Conservation (phyloP, 1,140 invertebrate genomes). For the Hirudo medicinalis region DNA sequence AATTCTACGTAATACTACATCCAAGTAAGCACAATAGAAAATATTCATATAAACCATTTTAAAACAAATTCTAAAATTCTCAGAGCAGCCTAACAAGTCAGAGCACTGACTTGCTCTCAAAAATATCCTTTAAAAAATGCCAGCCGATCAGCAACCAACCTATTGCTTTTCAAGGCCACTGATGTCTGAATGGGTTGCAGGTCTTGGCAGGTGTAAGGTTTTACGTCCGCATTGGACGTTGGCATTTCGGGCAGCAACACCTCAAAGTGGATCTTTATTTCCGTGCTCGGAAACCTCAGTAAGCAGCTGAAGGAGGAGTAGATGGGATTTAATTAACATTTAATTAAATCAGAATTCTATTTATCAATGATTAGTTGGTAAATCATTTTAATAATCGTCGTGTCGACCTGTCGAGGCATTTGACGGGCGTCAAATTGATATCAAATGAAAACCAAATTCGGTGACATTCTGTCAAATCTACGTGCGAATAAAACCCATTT, state of each 20-base stretch:
- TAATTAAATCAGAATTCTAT: too few species aligned
- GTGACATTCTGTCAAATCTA: neutral
- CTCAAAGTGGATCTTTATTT: constrained; percentile 82
- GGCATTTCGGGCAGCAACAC: constrained; percentile 60
- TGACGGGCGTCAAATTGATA: too few species aligned
- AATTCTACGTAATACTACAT: too few species aligned
- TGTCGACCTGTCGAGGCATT: neutral
- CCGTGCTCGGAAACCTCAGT: constrained; percentile 89
- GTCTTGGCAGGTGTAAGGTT: constrained; percentile 17
- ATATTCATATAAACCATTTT: too few species aligned
- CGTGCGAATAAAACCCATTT: too few species aligned
- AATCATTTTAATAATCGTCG: neutral
- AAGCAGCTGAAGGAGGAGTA: constrained; percentile 60
- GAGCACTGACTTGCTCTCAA: too few species aligned
- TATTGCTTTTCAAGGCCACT: constrained; percentile 59
- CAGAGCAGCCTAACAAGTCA: too few species aligned
- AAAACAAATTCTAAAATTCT: too few species aligned
- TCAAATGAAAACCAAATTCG: too few species aligned
- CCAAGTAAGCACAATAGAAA: too few species aligned
- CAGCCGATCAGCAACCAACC: constrained; percentile 45
- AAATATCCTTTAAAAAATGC: too few species aligned
- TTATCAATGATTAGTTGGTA: neutral
- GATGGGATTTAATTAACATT: neutral
- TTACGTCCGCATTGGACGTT: constrained; percentile 33
- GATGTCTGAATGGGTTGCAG: constrained; percentile 37